Percentiles rank a stretch among this genome's conserved stretches.
Conservation (phyloP, 2,888 invertebrate genomes). For the Polyommatus icarus region DNA sequence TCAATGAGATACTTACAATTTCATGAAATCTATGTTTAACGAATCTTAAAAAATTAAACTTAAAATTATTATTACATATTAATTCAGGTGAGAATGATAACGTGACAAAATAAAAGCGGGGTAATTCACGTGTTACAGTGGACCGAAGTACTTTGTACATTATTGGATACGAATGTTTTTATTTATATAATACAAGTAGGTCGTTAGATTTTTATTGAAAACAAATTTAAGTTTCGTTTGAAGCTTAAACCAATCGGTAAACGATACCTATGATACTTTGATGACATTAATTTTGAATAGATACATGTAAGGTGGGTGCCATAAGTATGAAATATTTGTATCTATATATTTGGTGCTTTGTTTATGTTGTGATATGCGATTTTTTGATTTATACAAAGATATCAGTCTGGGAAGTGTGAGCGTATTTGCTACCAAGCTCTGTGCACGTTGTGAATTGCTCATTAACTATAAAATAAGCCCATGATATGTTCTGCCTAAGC, state of each 20-base stretch:
- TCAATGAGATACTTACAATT: conserved; percentile 22
- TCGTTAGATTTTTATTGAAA: not conserved
- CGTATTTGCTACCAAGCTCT: conserved; percentile 76
- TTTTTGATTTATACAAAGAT: conserved; percentile 64
- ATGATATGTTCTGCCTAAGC: conserved; percentile 55
- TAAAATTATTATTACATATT: conserved; percentile 19
- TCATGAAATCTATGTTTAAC: conserved; percentile 7
- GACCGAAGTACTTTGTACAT: not conserved
- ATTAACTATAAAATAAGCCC: conserved; percentile 66
- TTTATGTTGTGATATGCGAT: conserved; percentile 66
- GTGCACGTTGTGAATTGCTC: conserved; percentile 72
- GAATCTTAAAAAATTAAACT: conserved; percentile 11
- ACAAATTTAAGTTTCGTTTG: conserved; percentile 13
- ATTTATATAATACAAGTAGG: not conserved
- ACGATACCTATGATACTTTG: conserved; percentile 29
- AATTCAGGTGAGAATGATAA: not conserved
- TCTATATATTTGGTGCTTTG: conserved; percentile 65
- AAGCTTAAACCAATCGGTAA: not conserved
- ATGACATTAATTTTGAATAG: conserved; percentile 34
- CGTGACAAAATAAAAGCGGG: conserved; percentile 18
- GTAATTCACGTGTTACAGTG: conserved; percentile 10
- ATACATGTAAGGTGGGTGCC: conserved; percentile 71
- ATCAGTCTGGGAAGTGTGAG: conserved; percentile 77
- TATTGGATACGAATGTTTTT: not conserved
- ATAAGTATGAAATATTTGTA: conserved; percentile 54